Evolutionary conservation across 1,140 invertebrate species (phyloP).

Genomic region (Drosophila azteca): DNA sequence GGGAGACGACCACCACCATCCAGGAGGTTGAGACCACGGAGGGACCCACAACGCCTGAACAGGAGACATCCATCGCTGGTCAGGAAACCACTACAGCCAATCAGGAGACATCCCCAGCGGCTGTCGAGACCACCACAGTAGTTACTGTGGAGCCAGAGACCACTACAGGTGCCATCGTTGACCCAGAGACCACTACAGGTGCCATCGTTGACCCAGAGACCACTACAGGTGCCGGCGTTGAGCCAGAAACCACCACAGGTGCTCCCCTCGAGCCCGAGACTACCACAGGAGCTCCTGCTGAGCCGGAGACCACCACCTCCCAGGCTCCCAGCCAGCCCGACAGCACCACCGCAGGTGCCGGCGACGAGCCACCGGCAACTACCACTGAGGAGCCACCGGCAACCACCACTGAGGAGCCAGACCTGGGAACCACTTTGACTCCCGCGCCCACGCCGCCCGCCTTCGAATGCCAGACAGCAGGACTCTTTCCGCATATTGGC

Average conservation of each 20-base stretch:
- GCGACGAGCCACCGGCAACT: neutral
- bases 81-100: slow-evolving; percentile 10
- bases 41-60: slow-evolving; percentile 12
- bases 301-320: no score
- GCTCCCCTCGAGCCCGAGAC: neutral
- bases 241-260: slow-evolving; percentile 19
- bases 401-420: slow-evolving; percentile 14
- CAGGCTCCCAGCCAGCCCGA: neutral
- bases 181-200: neutral
- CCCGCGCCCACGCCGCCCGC: slow-evolving; percentile 48
- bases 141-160: neutral
- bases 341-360: neutral
- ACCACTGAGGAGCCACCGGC: slow-evolving; percentile 7
- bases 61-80: slow-evolving; percentile 12
- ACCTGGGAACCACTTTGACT: slow-evolving; percentile 28
- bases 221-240: neutral
- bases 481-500: slow-evolving; percentile 47
- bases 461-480: slow-evolving; percentile 49
- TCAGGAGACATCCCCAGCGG: slow-evolving; percentile 3
- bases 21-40: slow-evolving; percentile 24
- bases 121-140: slow-evolving; percentile 3
- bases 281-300: slow-evolving; percentile 8
- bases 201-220: slow-evolving; percentile 14
- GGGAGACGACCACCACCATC: slow-evolving; percentile 22
- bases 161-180: slow-evolving; percentile 18